A percentile compares a stretch with the other conserved stretches of the same genome.
Evolutionary conservation across 2,113 vertebrate genomes (phyloP).

Genomic region (Tiliqua scincoides): DNA sequence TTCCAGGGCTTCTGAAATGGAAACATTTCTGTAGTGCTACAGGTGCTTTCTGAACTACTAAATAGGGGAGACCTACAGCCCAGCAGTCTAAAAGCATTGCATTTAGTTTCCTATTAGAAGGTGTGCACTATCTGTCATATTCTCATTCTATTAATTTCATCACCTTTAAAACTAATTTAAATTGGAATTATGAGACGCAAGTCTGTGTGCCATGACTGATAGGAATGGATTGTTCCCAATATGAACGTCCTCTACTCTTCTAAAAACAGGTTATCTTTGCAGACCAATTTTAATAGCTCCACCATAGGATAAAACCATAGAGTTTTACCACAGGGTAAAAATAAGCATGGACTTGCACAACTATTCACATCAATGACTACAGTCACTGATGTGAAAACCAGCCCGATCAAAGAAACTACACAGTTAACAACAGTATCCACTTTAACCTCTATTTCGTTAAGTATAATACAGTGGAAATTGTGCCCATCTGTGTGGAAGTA

Average conservation of each 20-base stretch:
- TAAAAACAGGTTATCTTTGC: neutral
- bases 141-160: neutral
- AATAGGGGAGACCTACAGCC: neutral
- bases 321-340: too few species aligned
- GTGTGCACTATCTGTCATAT: neutral
- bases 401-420: neutral
- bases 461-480: neutral
- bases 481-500: neutral
- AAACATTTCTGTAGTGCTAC: neutral
- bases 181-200: neutral
- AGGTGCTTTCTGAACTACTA: neutral
- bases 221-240: neutral
- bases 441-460: neutral
- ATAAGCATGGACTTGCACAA: too few species aligned
- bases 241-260: too few species aligned
- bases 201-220: neutral
- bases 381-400: too few species aligned
- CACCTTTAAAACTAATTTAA: neutral
- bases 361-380: neutral
- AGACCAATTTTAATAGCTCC: too few species aligned
- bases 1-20: neutral
- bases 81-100: neutral
- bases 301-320: too few species aligned
- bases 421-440: neutral
- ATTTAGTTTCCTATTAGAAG: neutral